Evolutionary conservation across 2,797 vertebrate species (phyloP).

Genomic region (Propithecus perrieri): DNA sequence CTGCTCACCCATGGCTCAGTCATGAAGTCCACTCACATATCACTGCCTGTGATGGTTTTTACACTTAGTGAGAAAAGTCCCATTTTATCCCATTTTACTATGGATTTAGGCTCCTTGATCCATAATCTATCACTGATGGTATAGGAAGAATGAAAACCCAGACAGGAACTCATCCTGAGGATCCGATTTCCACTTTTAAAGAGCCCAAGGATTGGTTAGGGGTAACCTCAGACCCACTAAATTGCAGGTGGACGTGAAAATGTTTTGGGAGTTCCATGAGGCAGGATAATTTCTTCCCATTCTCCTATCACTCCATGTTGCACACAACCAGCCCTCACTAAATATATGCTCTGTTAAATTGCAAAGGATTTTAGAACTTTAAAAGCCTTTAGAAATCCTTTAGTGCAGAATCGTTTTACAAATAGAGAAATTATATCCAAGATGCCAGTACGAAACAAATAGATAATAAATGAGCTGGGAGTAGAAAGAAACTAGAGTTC

Average conservation of each 20-base stretch:
- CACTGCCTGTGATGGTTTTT: background rate
- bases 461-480: background rate
- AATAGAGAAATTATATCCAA: background rate
- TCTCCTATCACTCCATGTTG: background rate
- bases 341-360: background rate
- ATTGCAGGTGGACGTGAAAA: background rate
- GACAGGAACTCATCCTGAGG: background rate
- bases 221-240: background rate
- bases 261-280: background rate
- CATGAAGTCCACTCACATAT: background rate
- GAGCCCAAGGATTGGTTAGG: accelerated
- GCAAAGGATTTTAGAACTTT: background rate
- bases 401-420: background rate
- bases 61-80: background rate
- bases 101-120: background rate
- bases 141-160: background rate
- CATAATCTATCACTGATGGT: background rate
- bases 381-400: background rate
- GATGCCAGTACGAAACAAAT: background rate
- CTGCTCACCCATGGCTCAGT: background rate
- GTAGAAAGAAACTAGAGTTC: background rate
- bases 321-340: background rate
- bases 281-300: background rate
- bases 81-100: no score
- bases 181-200: background rate